Evolutionary conservation across 2,113 vertebrate genomes (phyloP).

Genomic region (Peromyscus maniculatus): DNA sequence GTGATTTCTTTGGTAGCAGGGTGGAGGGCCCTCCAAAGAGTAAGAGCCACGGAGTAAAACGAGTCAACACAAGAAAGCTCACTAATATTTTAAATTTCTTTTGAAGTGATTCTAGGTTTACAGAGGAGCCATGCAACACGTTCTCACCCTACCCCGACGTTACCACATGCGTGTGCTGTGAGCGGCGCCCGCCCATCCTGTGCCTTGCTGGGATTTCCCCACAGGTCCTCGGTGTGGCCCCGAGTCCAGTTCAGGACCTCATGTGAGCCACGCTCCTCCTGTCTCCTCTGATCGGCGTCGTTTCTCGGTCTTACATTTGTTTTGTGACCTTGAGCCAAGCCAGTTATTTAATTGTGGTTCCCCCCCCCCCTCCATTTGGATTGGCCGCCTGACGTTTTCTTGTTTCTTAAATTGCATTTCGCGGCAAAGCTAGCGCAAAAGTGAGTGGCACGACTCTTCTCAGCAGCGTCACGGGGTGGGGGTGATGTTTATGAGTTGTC

Average conservation of each 20-base stretch:
- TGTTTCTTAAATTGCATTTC: background rate
- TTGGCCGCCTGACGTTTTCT: background rate
- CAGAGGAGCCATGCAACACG: no score
- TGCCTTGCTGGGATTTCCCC: background rate
- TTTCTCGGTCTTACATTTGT: background rate
- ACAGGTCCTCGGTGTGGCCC: fast-evolving
- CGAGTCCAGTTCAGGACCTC: fast-evolving
- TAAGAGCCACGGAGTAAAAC: no score
- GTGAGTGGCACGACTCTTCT: background rate
- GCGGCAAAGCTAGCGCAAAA: background rate
- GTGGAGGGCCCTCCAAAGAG: no score
- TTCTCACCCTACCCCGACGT: background rate
- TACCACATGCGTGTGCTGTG: background rate
- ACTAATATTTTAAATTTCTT: background rate
- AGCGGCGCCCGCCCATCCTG: background rate
- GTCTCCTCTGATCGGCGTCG: background rate
- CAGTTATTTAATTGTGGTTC: fast-evolving
- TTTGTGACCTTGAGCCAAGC: background rate
- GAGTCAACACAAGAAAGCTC: no score
- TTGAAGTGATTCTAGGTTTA: background rate
- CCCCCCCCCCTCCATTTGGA: background rate
- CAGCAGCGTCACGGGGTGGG: background rate
- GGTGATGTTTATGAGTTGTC: no score
- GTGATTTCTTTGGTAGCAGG: no score
- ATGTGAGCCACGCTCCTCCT: fast-evolving